phyloP scores from a whole-genome alignment of 2,888 invertebrate genomes.

The Microctonus aethiopoides region DNA sequence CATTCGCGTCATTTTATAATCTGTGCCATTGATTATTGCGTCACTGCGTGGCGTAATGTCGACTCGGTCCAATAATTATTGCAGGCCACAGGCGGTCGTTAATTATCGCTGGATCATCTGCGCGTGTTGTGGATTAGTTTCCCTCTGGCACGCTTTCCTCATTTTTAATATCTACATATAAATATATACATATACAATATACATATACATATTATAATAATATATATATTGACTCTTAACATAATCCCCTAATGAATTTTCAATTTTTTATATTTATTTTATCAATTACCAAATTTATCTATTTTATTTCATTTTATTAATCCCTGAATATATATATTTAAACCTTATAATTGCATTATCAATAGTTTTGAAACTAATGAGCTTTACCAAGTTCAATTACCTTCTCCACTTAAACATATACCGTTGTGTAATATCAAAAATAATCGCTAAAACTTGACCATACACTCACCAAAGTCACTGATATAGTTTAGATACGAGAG shows the following conservation, averaged over 20 bases:
- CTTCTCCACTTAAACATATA: neutral
- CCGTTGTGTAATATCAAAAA: neutral
- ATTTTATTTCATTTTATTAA: neutral
- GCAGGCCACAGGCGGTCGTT: slow-evolving; percentile 23
- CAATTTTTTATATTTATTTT: too few species aligned
- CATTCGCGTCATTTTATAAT: neutral
- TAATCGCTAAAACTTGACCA: neutral
- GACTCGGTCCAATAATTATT: slow-evolving; percentile 14
- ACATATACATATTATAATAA: too few species aligned
- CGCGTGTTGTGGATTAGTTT: slow-evolving; percentile 17
- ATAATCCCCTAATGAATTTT: slow-evolving; percentile 21
- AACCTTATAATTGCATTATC: neutral
- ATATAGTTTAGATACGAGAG: neutral
- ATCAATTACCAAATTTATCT: too few species aligned
- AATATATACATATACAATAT: too few species aligned
- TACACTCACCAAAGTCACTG: neutral
- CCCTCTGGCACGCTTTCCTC: slow-evolving; percentile 10
- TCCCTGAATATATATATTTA: neutral
- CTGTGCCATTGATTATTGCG: slow-evolving; percentile 10
- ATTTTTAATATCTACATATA: neutral
- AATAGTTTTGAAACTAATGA: slow-evolving; percentile 16
- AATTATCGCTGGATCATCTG: slow-evolving; percentile 20
- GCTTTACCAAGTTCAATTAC: neutral
- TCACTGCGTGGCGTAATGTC: slow-evolving; percentile 17
- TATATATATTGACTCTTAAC: too few species aligned